Percentiles rank a stretch among this genome's conserved stretches.
Conservation (phyloP, 2,888 invertebrate species). For the Stenolophus ochropezus region DNA sequence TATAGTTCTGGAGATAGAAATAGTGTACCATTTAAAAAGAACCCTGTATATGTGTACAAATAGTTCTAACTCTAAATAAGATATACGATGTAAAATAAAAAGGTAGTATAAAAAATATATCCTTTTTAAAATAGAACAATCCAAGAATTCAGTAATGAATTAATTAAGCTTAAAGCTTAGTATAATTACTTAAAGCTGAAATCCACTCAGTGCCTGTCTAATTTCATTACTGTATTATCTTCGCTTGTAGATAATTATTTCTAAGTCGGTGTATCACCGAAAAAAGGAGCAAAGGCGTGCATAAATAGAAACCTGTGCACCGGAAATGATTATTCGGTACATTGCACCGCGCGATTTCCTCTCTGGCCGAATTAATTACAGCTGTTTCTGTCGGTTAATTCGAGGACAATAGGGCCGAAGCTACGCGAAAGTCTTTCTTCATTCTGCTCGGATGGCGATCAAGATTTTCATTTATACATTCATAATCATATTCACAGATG, state of each 20-base stretch:
- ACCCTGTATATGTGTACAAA: no score
- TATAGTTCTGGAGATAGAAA: no score
- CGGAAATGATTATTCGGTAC: constrained; percentile 57
- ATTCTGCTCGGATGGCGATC: not conserved
- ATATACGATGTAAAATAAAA: no score
- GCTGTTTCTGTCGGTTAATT: constrained; percentile 43
- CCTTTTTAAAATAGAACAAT: no score
- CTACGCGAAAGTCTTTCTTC: constrained; percentile 19
- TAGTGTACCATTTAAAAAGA: no score
- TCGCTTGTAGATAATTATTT: not conserved
- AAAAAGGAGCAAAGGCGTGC: constrained; percentile 11
- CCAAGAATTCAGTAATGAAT: no score
- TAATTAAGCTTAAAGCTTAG: not conserved
- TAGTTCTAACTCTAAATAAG: no score
- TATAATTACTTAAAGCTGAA: not conserved
- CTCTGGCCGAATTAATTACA: constrained; percentile 38
- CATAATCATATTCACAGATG: no score
- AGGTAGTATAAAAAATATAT: no score
- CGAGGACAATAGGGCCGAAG: constrained; percentile 33
- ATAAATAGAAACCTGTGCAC: constrained; percentile 22
- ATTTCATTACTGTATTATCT: not conserved
- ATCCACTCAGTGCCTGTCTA: not conserved
- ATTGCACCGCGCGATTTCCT: constrained; percentile 40
- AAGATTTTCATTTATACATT: no score
- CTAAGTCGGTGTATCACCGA: not conserved